Evolutionary conservation across 2,888 invertebrate genomes (phyloP), one percentile per base, ranked within the genome.

Genomic region (Diaprepes abbreviatus): DNA sequence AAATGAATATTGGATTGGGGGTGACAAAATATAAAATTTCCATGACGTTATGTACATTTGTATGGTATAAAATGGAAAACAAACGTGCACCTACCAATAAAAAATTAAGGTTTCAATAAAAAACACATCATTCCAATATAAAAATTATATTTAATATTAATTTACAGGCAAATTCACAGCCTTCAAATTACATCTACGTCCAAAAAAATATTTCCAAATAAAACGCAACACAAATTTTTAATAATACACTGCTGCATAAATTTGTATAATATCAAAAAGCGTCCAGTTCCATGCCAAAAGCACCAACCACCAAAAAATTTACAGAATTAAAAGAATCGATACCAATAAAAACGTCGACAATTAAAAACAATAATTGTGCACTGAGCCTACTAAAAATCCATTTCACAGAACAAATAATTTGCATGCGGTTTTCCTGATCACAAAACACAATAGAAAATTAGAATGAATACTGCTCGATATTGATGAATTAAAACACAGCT

Each of bases 261-360:
- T 57, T 28, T 38, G 43, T 45, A 43, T 35, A 43, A 54, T 36
- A 64, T 45, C 33, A 31, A 66, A 54, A 67, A 69, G 69, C 69
- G 64, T 59, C 64, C 69, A 69, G 35, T 69, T 43, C 63, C 69
- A 69, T 69, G 69, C 69, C 36, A 52, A 19, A 69, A 69, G 69
- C 69, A 38, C 52, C 36, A 33, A 62, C 31, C 63, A 35, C 45
- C 57, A 43, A 40, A 66, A 38, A 55, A 62, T 43, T 21, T 59
- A 55, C 40, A 35, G 21, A 67, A 66, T 43, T 14, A 36, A 67
- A 60, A 55, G 55, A 36, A 54, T 54, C 54, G 54, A 54, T 54
- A 54, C 28, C 31, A 63, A 60, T 54, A 45, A 60, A 54, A 67
- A 54, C 55, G 60, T 67, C 40, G 38, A 50, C 54, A 67, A 62